Evolutionary conservation across 2,797 vertebrate genomes (phyloP).

Genomic region (Odontamblyopus lacepedii): DNA sequence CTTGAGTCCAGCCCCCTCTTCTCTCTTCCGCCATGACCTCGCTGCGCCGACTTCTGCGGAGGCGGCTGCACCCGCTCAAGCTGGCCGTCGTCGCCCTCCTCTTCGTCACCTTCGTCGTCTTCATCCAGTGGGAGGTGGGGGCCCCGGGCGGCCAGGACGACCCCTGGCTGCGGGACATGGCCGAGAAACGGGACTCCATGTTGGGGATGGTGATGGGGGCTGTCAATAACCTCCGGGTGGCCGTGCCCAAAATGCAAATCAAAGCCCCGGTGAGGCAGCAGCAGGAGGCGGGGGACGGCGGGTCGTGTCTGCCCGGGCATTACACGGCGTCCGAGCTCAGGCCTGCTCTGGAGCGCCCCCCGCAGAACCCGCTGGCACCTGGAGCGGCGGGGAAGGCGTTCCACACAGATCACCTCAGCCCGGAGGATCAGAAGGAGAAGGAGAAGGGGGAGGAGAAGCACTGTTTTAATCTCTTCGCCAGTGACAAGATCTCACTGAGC

Average conservation of each 20-base stretch:
- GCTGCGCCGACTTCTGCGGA: slow-evolving; percentile 81
- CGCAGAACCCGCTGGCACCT: slow-evolving; percentile 86
- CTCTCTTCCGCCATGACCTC: slow-evolving; percentile 80
- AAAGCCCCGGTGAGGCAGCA: slow-evolving; percentile 82
- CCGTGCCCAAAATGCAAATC: slow-evolving; percentile 98
- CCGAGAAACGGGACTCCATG: slow-evolving; percentile 86
- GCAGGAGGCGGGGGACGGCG: slow-evolving; percentile 69
- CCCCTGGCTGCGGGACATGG: slow-evolving; percentile 82
- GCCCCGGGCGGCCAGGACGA: slow-evolving; percentile 84
- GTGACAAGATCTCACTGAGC: slow-evolving; percentile 95
- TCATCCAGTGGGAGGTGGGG: slow-evolving; percentile 95
- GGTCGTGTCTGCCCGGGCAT: slow-evolving; percentile 85
- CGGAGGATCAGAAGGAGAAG: slow-evolving; percentile 90
- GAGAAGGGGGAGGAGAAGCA: slow-evolving; percentile 91
- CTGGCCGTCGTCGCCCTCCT: slow-evolving; percentile 84
- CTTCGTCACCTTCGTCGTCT: slow-evolving; percentile 91
- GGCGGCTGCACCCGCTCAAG: slow-evolving; percentile 87
- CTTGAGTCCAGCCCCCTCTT: slow-evolving; percentile 37
- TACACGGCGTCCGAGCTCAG: slow-evolving; percentile 90
- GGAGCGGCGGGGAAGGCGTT: slow-evolving; percentile 93
- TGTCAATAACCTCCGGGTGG: slow-evolving; percentile 92
- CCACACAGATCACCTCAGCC: slow-evolving; percentile 81
- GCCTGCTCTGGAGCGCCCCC: slow-evolving; percentile 85
- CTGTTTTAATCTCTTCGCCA: slow-evolving; percentile 96
- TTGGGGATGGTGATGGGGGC: slow-evolving; percentile 92